Conservation (phyloP, 2,797 vertebrate species). For the Linurgus olivaceus region DNA sequence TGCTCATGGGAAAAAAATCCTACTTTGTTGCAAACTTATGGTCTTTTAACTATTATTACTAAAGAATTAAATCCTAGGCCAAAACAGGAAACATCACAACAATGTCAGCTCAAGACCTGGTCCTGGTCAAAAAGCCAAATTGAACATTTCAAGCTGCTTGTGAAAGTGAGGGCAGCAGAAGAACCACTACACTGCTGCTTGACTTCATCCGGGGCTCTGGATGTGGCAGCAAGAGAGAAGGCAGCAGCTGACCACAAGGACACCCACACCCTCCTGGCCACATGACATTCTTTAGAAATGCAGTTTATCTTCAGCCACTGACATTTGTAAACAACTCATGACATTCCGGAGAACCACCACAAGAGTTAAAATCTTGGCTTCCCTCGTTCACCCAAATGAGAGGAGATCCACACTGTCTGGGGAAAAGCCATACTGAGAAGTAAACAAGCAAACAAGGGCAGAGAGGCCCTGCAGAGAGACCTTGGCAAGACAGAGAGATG, state of each 20-base stretch:
- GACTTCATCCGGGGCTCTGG: not conserved
- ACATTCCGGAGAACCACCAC: not conserved
- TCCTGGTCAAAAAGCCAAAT: not conserved
- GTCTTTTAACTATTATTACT: not conserved
- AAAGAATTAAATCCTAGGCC: not conserved
- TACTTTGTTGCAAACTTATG: not conserved
- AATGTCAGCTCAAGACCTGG: not conserved
- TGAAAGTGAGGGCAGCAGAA: not conserved
- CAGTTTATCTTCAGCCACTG: not conserved
- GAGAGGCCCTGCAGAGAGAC: not conserved
- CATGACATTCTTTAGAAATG: not conserved
- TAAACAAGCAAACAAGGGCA: not conserved
- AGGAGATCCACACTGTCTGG: not conserved
- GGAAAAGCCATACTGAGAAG: not conserved
- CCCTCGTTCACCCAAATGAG: not conserved
- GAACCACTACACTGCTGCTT: not conserved
- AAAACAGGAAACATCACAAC: not conserved
- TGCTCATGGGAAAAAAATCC: not conserved
- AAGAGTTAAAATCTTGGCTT: not conserved
- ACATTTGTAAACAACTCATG: constrained; percentile 1
- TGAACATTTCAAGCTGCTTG: not conserved
- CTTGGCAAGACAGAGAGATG: not conserved
- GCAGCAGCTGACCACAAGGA: not conserved
- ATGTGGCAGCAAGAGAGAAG: not conserved
- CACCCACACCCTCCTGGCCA: not conserved